Conservation (phyloP, 2,888 invertebrate genomes). For the Watsonalla binaria region DNA sequence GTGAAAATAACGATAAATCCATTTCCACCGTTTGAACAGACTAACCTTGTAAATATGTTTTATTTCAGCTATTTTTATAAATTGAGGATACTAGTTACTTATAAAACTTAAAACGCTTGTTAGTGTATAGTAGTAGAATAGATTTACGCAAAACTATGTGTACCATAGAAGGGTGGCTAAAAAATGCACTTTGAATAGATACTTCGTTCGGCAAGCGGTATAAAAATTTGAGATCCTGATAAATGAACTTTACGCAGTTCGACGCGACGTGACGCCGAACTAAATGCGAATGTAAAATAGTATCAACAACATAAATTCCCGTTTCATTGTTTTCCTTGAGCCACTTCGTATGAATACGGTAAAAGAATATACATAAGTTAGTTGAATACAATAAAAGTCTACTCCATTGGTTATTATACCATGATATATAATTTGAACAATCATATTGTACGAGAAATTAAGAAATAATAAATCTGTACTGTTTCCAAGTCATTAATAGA, state of each 20-base stretch:
- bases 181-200: conserved; percentile 36
- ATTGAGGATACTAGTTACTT: conserved; percentile 6
- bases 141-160: no score
- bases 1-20: conserved; percentile 21
- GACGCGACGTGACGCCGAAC: conserved; percentile 48
- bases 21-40: conserved; percentile 23
- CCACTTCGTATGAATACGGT: conserved; percentile 25
- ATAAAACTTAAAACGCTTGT: no score
- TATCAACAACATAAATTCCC: conserved; percentile 39
- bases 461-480: neutral
- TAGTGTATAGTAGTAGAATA: no score
- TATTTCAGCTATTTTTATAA: conserved; percentile 9
- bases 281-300: conserved; percentile 58
- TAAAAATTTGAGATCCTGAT: conserved; percentile 47
- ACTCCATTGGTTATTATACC: neutral
- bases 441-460: conserved; percentile 9
- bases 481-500: conserved; percentile 15
- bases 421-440: neutral
- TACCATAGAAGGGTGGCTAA: no score
- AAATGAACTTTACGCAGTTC: conserved; percentile 62
- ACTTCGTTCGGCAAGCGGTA: conserved; percentile 28
- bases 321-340: conserved; percentile 37
- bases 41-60: conserved; percentile 16
- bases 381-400: neutral
- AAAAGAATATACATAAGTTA: neutral